These are phyloP conservation scores for Latrodectus geometricus DNA, from an alignment of 1,140 invertebrate genomes.

Conservation along the genomic window DNA sequence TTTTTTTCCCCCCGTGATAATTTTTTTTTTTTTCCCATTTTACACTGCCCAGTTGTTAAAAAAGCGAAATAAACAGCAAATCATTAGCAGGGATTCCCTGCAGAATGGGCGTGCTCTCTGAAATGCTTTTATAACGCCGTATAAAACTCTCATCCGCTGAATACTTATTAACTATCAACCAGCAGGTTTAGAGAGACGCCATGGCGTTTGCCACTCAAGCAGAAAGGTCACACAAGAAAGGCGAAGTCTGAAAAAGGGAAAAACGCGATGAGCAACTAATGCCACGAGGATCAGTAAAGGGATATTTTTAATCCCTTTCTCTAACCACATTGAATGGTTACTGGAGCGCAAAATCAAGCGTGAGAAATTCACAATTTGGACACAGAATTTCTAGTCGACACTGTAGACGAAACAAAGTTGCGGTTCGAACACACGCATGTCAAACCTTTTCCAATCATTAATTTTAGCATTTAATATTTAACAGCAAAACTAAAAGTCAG, in stretches of 20 bases:
- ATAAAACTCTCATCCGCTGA: constrained; percentile 17
- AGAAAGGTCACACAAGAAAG: constrained; percentile 46
- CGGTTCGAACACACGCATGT: too few species aligned
- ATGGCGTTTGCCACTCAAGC: background rate
- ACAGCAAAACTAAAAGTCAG: too few species aligned
- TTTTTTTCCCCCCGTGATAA: too few species aligned
- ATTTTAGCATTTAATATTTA: too few species aligned
- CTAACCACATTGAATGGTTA: background rate
- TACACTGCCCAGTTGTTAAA: too few species aligned
- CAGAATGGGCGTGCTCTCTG: constrained; percentile 11
- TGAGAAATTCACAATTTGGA: too few species aligned
- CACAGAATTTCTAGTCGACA: too few species aligned
- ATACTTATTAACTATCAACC: constrained; percentile 15
- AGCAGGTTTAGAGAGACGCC: background rate
- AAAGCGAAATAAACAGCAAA: background rate
- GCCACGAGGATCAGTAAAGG: background rate
- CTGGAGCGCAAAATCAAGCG: too few species aligned
- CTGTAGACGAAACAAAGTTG: too few species aligned
- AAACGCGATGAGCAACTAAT: background rate
- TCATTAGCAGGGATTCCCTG: background rate
- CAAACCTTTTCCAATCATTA: too few species aligned
- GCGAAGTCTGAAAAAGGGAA: background rate
- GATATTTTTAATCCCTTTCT: background rate
- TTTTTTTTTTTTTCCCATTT: too few species aligned
- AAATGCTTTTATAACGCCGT: constrained; percentile 10